Percentiles rank a stretch among this genome's conserved stretches.
Conservation (phyloP, 2,888 invertebrate species). For the Ctenicera cuprea region DNA sequence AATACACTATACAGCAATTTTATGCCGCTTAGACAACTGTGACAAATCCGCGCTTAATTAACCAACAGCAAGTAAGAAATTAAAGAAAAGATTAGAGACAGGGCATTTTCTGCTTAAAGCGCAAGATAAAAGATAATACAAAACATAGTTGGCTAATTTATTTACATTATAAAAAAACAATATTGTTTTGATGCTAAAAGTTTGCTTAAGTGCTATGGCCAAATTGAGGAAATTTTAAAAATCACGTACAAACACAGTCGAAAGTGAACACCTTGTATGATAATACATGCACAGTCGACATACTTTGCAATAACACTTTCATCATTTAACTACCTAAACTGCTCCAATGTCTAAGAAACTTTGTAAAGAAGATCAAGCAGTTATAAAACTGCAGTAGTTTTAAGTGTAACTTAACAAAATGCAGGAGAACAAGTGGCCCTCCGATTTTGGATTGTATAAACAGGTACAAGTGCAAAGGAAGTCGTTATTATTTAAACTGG, state of each 20-base stretch:
- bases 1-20: conserved; percentile 22
- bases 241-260: neutral
- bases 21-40: conserved; percentile 37
- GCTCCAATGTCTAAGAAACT: conserved; percentile 3
- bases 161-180: neutral
- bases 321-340: neutral
- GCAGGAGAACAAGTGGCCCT: conserved; percentile 53
- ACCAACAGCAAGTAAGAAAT: conserved; percentile 6
- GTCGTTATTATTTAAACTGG: conserved; percentile 48
- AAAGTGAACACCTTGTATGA: conserved; percentile 16
- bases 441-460: conserved; percentile 63
- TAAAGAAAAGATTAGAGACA: neutral
- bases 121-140: neutral
- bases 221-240: neutral
- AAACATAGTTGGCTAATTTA: neutral
- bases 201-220: too few species aligned
- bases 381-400: neutral
- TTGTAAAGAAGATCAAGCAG: conserved; percentile 3
- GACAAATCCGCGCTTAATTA: conserved; percentile 35
- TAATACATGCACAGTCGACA: neutral
- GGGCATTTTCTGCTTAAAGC: neutral
- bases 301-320: conserved; percentile 26
- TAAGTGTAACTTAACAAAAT: conserved; percentile 3
- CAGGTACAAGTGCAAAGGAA: conserved; percentile 10
- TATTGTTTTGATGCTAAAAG: neutral